Percentiles rank a stretch among this genome's conserved stretches.
Evolutionary conservation across 2,888 invertebrate genomes (phyloP).

Genomic region (Leptarthrus brevirostris): DNA sequence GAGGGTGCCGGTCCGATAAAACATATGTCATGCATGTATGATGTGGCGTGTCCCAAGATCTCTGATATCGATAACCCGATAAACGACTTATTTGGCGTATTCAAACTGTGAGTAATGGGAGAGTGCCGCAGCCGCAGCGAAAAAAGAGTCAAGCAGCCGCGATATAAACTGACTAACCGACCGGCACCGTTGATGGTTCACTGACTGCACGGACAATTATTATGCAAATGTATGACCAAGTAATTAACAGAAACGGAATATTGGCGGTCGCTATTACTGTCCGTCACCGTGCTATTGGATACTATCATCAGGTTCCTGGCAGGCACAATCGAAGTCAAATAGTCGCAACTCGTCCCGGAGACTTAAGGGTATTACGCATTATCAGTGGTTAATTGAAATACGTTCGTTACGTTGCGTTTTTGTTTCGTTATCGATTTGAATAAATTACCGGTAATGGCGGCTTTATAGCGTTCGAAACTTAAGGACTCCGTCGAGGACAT

Average conservation of each 20-base stretch:
- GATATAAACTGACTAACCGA: conserved; percentile 34
- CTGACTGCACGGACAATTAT: conserved; percentile 53
- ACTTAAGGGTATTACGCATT: conserved; percentile 32
- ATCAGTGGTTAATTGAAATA: conserved; percentile 50
- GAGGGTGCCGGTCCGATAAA: conserved; percentile 50
- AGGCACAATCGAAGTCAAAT: conserved; percentile 12
- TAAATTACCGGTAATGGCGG: conserved; percentile 37
- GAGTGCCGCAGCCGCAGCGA: conserved; percentile 5
- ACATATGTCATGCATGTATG: conserved; percentile 54
- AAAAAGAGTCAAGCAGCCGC: background rate
- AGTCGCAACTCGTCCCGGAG: background rate
- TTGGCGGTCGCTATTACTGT: conserved; percentile 39
- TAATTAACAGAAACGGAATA: conserved; percentile 56
- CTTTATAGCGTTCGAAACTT: too few relatives aligned
- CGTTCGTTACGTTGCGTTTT: conserved; percentile 49
- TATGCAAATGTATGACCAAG: conserved; percentile 55
- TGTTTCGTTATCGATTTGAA: conserved; percentile 47
- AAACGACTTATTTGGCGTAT: conserved; percentile 51
- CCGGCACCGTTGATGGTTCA: conserved; percentile 25
- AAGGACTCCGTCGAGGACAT: conserved; percentile 36
- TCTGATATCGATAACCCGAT: conserved; percentile 54
- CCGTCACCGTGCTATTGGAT: conserved; percentile 46
- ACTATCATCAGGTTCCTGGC: conserved; percentile 49
- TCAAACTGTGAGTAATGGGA: conserved; percentile 54
- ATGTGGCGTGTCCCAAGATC: conserved; percentile 54